phyloP scores from a whole-genome alignment of 1,140 invertebrate species.

The Diuraphis noxia region DNA sequence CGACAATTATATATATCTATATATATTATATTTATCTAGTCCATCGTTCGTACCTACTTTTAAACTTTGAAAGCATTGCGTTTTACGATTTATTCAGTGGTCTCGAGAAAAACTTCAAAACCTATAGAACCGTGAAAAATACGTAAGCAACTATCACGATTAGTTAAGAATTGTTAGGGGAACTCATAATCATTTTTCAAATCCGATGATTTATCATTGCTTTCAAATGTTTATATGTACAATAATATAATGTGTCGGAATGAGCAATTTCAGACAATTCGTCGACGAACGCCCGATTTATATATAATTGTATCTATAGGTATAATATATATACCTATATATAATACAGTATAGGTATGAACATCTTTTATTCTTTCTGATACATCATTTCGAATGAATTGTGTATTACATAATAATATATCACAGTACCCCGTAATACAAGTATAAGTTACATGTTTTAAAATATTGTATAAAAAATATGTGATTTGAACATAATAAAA shows the following conservation, averaged over 20 bases:
- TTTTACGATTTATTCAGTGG: not conserved
- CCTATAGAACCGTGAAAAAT: not conserved
- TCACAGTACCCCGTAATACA: too few relatives aligned
- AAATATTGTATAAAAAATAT: not conserved
- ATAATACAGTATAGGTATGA: too few relatives aligned
- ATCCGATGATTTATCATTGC: not conserved
- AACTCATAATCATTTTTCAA: not conserved
- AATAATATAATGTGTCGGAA: not conserved
- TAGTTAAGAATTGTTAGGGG: not conserved
- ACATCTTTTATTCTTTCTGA: too few relatives aligned
- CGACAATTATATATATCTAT: not conserved
- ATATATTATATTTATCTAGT: too few relatives aligned
- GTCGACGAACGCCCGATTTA: not conserved
- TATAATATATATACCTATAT: too few relatives aligned
- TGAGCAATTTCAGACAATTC: not conserved
- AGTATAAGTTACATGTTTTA: too few relatives aligned
- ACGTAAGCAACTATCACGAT: not conserved
- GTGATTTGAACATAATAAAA: not conserved
- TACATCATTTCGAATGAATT: too few relatives aligned
- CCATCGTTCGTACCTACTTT: not conserved
- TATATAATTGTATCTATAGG: not conserved
- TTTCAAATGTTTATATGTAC: not conserved
- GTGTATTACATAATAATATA: too few relatives aligned
- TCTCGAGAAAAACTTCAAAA: not conserved
- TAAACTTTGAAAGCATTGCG: not conserved